Percentiles rank a stretch among this genome's conserved stretches.
phyloP scores from a whole-genome alignment of 2,113 vertebrate species.

The Gobiocypris rarus region DNA sequence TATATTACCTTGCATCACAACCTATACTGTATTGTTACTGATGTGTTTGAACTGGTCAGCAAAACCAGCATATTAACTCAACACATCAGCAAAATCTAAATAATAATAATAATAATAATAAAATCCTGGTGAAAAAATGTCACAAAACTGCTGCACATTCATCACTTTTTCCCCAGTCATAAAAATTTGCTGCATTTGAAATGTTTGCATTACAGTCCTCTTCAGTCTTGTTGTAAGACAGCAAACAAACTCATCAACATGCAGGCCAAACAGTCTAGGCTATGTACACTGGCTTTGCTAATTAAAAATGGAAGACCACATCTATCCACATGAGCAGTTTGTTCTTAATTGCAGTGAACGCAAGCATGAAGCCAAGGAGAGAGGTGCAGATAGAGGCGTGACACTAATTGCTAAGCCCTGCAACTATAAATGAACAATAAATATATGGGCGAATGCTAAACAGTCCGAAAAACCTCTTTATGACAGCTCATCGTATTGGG shows the following conservation, averaged over 20 bases:
- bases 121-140: no score
- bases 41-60: not conserved
- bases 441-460: constrained; percentile 72
- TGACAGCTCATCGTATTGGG: constrained; percentile 73
- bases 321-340: constrained; percentile 73
- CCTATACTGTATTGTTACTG: not conserved
- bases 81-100: no score
- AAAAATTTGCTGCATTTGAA: not conserved
- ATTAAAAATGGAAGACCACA: constrained; percentile 79
- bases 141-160: no score
- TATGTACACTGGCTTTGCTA: constrained; percentile 73
- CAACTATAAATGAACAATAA: constrained; percentile 71
- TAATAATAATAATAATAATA: no score
- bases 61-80: not conserved
- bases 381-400: constrained; percentile 72
- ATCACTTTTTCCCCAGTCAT: not conserved
- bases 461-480: constrained; percentile 71
- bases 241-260: constrained; percentile 69
- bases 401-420: constrained; percentile 77
- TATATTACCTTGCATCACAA: not conserved
- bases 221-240: constrained; percentile 32
- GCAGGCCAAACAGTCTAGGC: constrained; percentile 60
- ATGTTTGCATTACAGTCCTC: not conserved
- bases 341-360: constrained; percentile 83
- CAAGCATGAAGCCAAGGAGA: constrained; percentile 73